These are phyloP conservation scores for Oplegnathus fasciatus DNA, from an alignment of 2,113 vertebrate genomes.

Conservation along the genomic window DNA sequence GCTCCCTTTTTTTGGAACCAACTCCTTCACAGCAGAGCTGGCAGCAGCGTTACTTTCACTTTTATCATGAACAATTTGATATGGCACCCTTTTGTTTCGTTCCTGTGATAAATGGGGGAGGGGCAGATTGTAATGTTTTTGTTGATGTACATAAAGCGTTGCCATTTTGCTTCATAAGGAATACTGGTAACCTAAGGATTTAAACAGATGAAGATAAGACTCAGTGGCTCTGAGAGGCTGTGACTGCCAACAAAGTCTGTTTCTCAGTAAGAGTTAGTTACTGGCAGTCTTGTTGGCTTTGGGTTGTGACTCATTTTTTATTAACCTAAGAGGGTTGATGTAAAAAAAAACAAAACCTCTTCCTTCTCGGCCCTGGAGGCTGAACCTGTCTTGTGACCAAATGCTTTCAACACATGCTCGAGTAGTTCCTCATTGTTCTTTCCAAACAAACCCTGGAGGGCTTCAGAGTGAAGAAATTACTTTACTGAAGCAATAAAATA, in stretches of 20 bases:
- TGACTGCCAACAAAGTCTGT: neutral
- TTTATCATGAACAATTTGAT: neutral
- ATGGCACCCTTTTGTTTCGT: neutral
- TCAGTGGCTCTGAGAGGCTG: neutral
- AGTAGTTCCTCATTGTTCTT: slow-evolving; percentile 44
- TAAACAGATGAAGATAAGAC: neutral
- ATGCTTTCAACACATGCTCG: slow-evolving; percentile 31
- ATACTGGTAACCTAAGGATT: neutral
- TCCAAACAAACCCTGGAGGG: neutral
- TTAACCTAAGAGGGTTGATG: neutral
- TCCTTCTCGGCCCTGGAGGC: neutral
- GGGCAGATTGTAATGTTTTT: neutral
- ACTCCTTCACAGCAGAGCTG: neutral
- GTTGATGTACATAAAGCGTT: neutral
- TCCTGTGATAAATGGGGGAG: neutral
- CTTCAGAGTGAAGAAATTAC: slow-evolving; percentile 1
- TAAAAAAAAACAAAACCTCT: neutral
- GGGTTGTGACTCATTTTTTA: neutral
- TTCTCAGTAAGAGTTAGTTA: neutral
- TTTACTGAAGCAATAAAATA: slow-evolving; percentile 15
- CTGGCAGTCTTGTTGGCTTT: neutral
- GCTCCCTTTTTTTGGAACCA: neutral
- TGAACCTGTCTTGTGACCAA: slow-evolving; percentile 52
- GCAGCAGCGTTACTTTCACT: neutral
- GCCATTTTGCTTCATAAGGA: neutral